Base-by-base conservation (phyloP, 2,797 vertebrate species). In the Nyctibius grandis region DNA sequence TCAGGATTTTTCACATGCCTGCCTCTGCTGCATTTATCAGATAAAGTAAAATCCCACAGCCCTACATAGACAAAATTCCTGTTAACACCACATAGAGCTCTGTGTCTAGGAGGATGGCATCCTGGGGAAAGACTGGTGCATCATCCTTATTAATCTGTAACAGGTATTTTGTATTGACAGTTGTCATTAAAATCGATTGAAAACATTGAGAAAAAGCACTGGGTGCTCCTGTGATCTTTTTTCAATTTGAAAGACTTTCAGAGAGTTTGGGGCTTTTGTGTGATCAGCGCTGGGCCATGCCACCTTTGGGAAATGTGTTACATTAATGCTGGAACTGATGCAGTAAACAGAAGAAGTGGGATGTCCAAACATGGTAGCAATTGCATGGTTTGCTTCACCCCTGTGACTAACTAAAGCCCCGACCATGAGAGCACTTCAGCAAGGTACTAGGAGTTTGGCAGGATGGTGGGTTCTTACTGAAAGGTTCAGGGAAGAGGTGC, bases 1-100 rank as follows among this genome's bases (percentile, higher is more conserved):
- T 15, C 9, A 85, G 59, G 53, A 60, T 85, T 94, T 91, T 63
- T 84, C 70, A 86, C 31, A 56, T n/a, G n/a, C n/a, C 18, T 67
- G 33, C 8, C n/a, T 56, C 84, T 50, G 42, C 70, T 33, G 74
- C 74, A 51, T 87, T 96, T 90, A 38, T 53, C 76, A 67, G 5
- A 51, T 25, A 12, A 51, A 82, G 13, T 36, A 92, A 92, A 89
- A 93, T 70, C 61, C 76, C 38, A 50, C 33, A 72, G 36, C 34
- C 54, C 54, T 80, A 15, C 44, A 44, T 6, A 47, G 26, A 82
- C 6, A 42, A 63, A 61, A 85, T 54, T 92, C 33, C 26, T 79
- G 31, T 72, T 70, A 75, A 70, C 18, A 56, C n/a, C 29, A 70
- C 36, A 31, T 2, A 79, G 42, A 80, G 23, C 21, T 80, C 40